These are phyloP conservation scores for Iphiclides podalirius DNA, from an alignment of 2,888 invertebrate genomes.

Conservation along the genomic window DNA sequence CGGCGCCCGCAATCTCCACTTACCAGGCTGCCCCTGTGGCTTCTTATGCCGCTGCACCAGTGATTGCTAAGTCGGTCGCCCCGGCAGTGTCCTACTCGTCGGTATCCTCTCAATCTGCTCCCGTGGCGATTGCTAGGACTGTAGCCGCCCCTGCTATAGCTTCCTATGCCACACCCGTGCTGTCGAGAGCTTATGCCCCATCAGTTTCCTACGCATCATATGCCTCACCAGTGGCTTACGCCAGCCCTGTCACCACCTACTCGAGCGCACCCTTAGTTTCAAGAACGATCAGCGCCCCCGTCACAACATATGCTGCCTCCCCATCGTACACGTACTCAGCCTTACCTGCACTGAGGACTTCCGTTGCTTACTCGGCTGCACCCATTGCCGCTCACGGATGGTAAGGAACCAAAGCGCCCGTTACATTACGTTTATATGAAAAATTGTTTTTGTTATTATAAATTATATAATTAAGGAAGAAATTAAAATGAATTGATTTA, in stretches of 20 bases:
- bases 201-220: conserved; percentile 36
- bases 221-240: conserved; percentile 39
- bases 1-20: conserved; percentile 36
- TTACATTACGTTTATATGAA: conserved; percentile 25
- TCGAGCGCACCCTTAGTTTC: too few species aligned
- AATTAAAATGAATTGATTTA: conserved; percentile 16
- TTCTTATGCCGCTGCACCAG: conserved; percentile 66
- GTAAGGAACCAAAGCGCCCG: conserved; percentile 34
- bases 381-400: conserved; percentile 34
- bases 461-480: conserved; percentile 22
- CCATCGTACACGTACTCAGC: conserved; percentile 32
- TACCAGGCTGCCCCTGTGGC: conserved; percentile 77
- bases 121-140: conserved; percentile 45
- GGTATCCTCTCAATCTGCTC: conserved; percentile 39
- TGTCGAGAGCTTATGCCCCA: conserved; percentile 66
- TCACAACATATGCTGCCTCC: conserved; percentile 21
- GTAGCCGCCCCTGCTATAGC: conserved; percentile 24
- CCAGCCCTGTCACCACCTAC: conserved; percentile 35
- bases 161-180: conserved; percentile 40
- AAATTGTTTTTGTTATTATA: conserved; percentile 21
- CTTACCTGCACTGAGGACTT: conserved; percentile 35
- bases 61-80: conserved; percentile 23
- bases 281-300: too few species aligned
- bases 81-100: conserved; percentile 30
- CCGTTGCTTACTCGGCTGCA: conserved; percentile 25